phyloP scores from a whole-genome alignment of 2,113 vertebrate species.

The Lepidothrix coronata region DNA sequence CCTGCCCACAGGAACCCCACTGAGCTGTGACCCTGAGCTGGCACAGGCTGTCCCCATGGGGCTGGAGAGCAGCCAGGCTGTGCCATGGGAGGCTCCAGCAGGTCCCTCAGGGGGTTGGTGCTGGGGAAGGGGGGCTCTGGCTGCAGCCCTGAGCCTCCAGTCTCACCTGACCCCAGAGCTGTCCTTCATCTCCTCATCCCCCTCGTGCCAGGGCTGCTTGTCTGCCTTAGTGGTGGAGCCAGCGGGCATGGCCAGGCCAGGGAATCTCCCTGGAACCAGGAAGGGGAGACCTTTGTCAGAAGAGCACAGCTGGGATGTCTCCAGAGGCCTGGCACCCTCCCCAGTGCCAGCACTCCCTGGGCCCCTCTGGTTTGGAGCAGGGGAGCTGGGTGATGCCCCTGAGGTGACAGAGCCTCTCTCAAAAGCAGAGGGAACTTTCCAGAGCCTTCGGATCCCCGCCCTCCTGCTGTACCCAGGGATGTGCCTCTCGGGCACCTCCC shows the following conservation, averaged over 20 bases:
- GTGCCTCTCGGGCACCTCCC: not conserved
- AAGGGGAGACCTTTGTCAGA: not conserved
- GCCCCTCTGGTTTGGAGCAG: not conserved
- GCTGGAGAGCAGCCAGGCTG: not conserved
- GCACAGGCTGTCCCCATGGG: not conserved
- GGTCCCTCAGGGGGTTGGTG: no score
- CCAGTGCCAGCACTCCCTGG: not conserved
- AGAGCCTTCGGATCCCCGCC: fast-evolving
- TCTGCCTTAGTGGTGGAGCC: not conserved
- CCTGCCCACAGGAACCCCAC: not conserved
- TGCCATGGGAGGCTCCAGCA: not conserved
- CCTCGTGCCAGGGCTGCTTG: not conserved
- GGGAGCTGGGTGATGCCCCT: not conserved
- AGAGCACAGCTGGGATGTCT: not conserved
- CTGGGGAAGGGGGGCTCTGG: not conserved
- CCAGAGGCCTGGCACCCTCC: not conserved
- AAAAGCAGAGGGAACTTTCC: not conserved
- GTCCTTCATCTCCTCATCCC: fast-evolving
- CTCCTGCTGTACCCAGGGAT: not conserved
- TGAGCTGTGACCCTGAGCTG: not conserved
- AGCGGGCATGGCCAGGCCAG: fast-evolving
- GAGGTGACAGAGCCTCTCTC: not conserved
- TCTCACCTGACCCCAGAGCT: not conserved
- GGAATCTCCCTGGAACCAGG: not conserved
- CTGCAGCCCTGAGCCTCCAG: not conserved